phyloP scores from a whole-genome alignment of 35 echinoderm and acorn worm species.

The Patiria miniata region DNA sequence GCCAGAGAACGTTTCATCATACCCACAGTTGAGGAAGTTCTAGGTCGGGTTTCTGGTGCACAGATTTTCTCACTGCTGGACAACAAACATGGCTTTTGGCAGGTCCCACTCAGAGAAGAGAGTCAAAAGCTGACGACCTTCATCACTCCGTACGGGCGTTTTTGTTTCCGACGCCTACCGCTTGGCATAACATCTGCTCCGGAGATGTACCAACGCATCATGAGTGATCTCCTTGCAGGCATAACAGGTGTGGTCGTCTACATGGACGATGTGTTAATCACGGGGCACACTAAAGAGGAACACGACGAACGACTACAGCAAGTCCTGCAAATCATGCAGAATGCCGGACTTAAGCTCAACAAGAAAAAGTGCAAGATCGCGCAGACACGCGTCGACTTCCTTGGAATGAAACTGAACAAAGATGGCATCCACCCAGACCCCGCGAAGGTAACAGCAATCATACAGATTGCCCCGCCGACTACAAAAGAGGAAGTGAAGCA shows the following conservation, averaged over 20 bases:
- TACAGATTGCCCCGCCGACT: constrained; percentile 22
- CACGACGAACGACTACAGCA: neutral
- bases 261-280: too few species aligned
- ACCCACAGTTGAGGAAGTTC: neutral
- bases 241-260: neutral
- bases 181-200: constrained; percentile 55
- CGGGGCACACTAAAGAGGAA: too few species aligned
- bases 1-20: too few species aligned
- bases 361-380: neutral
- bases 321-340: neutral
- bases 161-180: constrained; percentile 35
- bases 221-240: neutral
- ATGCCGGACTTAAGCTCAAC: neutral
- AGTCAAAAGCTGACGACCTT: constrained; percentile 54
- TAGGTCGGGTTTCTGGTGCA: constrained; percentile 26
- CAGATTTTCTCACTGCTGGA: constrained; percentile 57
- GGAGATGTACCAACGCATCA: constrained; percentile 46
- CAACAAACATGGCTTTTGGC: constrained; percentile 63
- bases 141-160: constrained; percentile 59
- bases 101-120: constrained; percentile 36
- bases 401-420: neutral
- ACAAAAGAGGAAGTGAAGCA: constrained; percentile 28
- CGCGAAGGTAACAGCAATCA: constrained; percentile 34
- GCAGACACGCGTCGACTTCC: neutral
- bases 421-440: neutral